phyloP scores from a whole-genome alignment of 2,113 vertebrate species.

The Stomatorhinus ivindoensis region DNA sequence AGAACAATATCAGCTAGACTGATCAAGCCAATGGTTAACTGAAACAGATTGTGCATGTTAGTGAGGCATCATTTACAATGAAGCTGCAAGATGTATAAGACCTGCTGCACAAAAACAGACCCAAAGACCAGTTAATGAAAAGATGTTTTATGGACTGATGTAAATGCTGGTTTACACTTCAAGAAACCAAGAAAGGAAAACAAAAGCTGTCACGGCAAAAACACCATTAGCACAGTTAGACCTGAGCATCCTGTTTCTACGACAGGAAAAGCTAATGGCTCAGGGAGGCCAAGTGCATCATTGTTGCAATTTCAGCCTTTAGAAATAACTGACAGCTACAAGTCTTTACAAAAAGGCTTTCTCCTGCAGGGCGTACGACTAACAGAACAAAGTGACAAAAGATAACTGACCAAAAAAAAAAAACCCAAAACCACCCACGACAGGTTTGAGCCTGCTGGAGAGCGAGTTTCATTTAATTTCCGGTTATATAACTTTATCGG shows the following conservation, averaged over 20 bases:
- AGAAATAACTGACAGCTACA: slow-evolving; percentile 7
- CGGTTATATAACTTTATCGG: background rate
- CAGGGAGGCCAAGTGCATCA: background rate
- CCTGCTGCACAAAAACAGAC: background rate
- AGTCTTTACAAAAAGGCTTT: background rate
- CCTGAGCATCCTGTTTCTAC: background rate
- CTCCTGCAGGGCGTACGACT: background rate
- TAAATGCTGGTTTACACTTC: background rate
- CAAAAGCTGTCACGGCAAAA: background rate
- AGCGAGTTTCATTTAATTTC: background rate
- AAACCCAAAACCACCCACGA: background rate
- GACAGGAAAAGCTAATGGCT: background rate
- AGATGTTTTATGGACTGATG: background rate
- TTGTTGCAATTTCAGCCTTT: background rate
- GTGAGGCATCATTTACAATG: background rate
- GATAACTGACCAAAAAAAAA: background rate
- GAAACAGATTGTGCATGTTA: background rate
- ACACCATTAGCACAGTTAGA: background rate
- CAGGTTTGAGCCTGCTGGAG: background rate
- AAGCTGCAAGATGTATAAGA: background rate
- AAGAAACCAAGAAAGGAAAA: background rate
- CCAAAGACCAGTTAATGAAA: background rate
- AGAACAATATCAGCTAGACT: background rate
- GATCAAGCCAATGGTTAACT: background rate
- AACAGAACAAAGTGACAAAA: background rate